A percentile compares a stretch with the other conserved stretches of the same genome.
These are phyloP conservation scores for Halcyon smyrnensis DNA, from an alignment of 2,797 vertebrate genomes.

Conservation along the genomic window DNA sequence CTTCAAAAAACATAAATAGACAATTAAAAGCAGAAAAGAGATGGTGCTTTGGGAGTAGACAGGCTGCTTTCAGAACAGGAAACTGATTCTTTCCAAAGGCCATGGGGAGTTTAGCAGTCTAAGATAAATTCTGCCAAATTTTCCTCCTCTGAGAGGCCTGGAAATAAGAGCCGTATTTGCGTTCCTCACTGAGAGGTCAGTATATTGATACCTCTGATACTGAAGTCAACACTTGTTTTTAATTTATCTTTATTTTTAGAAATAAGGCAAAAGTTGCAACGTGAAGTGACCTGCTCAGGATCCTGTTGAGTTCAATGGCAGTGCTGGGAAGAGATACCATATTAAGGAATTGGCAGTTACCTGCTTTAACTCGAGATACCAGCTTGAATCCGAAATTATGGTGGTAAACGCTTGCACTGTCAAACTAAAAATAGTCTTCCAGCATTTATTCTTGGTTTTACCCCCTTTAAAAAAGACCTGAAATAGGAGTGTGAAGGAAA, in stretches of 20 bases:
- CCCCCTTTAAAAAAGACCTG: background rate
- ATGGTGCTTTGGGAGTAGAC: background rate
- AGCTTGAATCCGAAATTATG: background rate
- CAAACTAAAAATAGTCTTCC: background rate
- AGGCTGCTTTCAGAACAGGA: background rate
- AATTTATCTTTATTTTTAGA: background rate
- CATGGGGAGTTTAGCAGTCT: background rate
- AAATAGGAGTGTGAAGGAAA: background rate
- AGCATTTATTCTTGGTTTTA: background rate
- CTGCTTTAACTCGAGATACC: background rate
- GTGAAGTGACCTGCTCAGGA: background rate
- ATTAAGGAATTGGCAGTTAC: background rate
- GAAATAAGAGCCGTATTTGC: background rate
- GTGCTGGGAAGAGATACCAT: background rate
- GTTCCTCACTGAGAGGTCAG: background rate
- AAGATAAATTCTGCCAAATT: background rate
- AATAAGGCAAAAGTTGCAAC: background rate
- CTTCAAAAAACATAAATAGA: slow-evolving; percentile 28
- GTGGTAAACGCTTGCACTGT: background rate
- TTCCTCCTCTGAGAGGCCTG: background rate
- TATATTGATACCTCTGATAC: background rate
- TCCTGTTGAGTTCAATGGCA: background rate
- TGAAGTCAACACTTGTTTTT: background rate
- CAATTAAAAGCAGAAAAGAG: slow-evolving; percentile 15
- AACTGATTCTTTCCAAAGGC: background rate